Evolutionary conservation across 1,140 invertebrate species (phyloP).

Genomic region (Lineus longissimus): DNA sequence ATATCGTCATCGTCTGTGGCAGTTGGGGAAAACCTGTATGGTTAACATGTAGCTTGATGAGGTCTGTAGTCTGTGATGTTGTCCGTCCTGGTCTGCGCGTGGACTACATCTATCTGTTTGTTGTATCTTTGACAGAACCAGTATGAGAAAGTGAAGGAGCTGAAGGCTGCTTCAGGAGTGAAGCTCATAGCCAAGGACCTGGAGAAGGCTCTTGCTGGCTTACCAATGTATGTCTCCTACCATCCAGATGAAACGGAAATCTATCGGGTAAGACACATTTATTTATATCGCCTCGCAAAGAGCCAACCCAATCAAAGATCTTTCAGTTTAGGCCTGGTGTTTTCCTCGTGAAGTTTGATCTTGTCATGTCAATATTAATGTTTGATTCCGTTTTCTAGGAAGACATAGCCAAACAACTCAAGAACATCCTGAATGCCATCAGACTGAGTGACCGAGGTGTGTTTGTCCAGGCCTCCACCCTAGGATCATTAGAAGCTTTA

Average conservation of each 20-base stretch:
- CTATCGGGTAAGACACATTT: slow-evolving; percentile 62
- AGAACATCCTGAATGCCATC: slow-evolving; percentile 84
- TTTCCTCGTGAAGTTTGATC: no score
- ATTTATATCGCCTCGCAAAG: no score
- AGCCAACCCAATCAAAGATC: no score
- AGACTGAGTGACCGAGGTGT: slow-evolving; percentile 88
- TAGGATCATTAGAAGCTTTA: slow-evolving; percentile 95
- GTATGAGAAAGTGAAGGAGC: slow-evolving; percentile 92
- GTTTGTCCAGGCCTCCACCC: slow-evolving; percentile 96
- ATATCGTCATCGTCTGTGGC: no score
- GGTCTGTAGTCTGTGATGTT: no score
- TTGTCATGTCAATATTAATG: no score
- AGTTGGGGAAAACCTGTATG: no score
- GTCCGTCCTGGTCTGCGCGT: no score
- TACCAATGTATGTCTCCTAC: slow-evolving; percentile 70
- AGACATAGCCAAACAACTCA: slow-evolving; percentile 42
- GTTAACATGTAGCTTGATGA: no score
- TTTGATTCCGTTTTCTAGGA: slow-evolving; percentile 29
- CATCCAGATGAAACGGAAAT: slow-evolving; percentile 92
- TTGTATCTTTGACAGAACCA: slow-evolving; percentile 69
- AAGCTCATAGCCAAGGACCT: slow-evolving; percentile 95
- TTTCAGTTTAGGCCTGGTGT: no score
- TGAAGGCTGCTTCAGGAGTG: slow-evolving; percentile 94
- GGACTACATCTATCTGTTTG: background rate
- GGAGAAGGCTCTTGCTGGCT: slow-evolving; percentile 92